Evolutionary conservation across 2,888 invertebrate species (phyloP), one percentile per base, ranked within the genome.

Genomic region (Drosophila peninsularis): DNA sequence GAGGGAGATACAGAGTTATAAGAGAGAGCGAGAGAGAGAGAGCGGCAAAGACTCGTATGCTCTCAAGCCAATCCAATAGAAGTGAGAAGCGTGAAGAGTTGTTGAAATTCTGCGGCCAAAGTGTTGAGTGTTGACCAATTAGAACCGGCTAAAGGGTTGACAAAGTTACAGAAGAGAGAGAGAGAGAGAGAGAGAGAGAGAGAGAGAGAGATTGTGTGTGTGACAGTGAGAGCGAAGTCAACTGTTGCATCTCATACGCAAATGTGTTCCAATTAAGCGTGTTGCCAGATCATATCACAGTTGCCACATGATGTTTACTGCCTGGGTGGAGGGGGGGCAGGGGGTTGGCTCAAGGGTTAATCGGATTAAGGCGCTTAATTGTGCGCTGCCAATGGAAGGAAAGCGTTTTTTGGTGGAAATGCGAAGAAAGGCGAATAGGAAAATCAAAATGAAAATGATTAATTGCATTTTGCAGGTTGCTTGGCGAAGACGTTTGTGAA

Each of bases 401-500:
- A 10, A 19, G 1, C n/a, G n/a, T 10, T 32, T 32, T 32, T 36
- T 13, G 13, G 7, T 0, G 9, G 44, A 24, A 44, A 34, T 9
- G 34, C 3, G n/a, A 27, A 36, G 27, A 64, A 52, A 37, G 5
- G 21, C 32, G 49, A 34, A 34, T 21, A 3, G 24, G 24, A 24
- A 24, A 19, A 49, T 7, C 17, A 32, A 72, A 72, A 72, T 39
- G 21, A 62, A 73, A 63, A 70, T 86, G 84, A 82, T 82, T 86
- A 81, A 86, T 82, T 86, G 81, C 81, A 80, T 67, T 69, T 68
- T 11, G 47, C 58, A 60, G 19, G 34, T 36, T 50, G 50, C 50
- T 32, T 5, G 3, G 50, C 34, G 21, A 50, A 36, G 50, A 50
- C 21, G 32, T 50, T 47, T 30, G 30, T 3, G 6, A 17, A 47